Evolutionary conservation across 1,140 invertebrate genomes (phyloP), one percentile per base, ranked within the genome.

Genomic region (Aphelenchoides besseyi): DNA sequence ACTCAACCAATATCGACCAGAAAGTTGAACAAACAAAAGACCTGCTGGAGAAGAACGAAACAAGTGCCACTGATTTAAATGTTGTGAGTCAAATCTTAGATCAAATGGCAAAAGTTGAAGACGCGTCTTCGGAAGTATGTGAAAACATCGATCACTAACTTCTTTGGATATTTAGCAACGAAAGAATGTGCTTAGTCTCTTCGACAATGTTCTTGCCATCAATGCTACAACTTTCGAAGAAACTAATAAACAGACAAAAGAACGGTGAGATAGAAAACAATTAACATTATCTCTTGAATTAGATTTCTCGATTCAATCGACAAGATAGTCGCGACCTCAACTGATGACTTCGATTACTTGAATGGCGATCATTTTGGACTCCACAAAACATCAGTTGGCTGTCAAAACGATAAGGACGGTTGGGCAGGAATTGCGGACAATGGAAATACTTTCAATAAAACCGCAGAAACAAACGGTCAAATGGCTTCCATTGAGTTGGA

Each of bases 1-100:
- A 59, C 18, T 59, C 55, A 8, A 8, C 55, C 5, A 59, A 59
- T 23, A 8, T 59, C 5, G 55, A 59, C 55, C 5, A 59, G 12
- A 59, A 59, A 59, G 18, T 59, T 8, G 55, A 59, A 8, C 26
- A 59, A 18, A 59, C 18, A 23, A 59, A 59, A 33, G 55, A 5
- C 5, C 5, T 8, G 5, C 5, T 59, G 5, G 23, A 59, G 18
- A 23, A 28, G 5, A 23, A 5, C 55, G 55, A 59, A 5, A 48
- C 41, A 23, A 48, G 12, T 12, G 55, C 5, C 18, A 5, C 55
- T 33, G 55, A 59, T 33, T 33, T 59, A 12, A 28, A 59, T 5
- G 18, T 59, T 59, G 5, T 59, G 18, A 18, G 55, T 23, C 5
- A 59, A 18, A 59, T 59, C 55, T 33, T 59, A 8, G 55, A 29